phyloP scores from a whole-genome alignment of 2,113 vertebrate genomes.

The Heteronetta atricapilla region DNA sequence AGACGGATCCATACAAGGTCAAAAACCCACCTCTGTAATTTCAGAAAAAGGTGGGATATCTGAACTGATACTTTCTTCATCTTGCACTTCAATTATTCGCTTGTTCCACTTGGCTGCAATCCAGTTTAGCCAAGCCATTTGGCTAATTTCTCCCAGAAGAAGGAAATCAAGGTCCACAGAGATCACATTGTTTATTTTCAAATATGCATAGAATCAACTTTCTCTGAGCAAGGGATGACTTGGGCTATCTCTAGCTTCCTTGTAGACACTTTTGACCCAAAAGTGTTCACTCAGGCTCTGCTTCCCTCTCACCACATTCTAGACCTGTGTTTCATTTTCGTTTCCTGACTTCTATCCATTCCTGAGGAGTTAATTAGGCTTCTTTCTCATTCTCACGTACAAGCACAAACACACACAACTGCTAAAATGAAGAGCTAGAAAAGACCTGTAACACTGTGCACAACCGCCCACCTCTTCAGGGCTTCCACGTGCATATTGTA shows the following conservation, averaged over 20 bases:
- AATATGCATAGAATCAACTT: not conserved
- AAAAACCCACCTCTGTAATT: not conserved
- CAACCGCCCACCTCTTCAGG: not conserved
- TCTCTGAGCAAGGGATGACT: not conserved
- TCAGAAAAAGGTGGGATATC: not conserved
- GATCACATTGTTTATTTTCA: not conserved
- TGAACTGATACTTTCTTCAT: not conserved
- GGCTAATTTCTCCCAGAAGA: not conserved
- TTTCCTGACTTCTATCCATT: not conserved
- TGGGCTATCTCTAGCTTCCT: not conserved
- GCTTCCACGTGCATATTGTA: not conserved
- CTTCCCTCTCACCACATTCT: not conserved
- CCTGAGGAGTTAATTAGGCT: not conserved
- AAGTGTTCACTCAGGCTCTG: not conserved
- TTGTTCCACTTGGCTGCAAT: not conserved
- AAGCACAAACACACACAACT: not conserved
- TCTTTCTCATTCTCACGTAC: not conserved
- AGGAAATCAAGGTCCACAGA: not conserved
- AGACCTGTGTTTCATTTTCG: not conserved
- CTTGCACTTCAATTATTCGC: not conserved
- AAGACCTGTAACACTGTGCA: not conserved
- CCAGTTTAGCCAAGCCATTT: not conserved
- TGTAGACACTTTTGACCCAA: not conserved
- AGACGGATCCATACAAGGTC: not conserved
- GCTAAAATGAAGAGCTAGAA: not conserved